Conservation (phyloP, 2,113 vertebrate species). For the Phrynocephalus versicolor region DNA sequence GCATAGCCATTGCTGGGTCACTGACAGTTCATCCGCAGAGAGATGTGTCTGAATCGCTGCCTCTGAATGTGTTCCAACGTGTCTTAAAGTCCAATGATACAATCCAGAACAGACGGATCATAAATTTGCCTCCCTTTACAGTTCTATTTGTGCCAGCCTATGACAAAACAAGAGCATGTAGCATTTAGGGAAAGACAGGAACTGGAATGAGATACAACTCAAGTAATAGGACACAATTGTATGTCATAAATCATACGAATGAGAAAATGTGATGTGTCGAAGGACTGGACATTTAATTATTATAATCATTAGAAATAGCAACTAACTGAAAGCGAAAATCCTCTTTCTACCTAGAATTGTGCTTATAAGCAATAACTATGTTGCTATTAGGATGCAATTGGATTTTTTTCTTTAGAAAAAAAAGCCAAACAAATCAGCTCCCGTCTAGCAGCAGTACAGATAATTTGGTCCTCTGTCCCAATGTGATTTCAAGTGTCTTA, state of each 20-base stretch:
- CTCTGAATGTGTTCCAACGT: constrained; percentile 34
- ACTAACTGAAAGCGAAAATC: constrained; percentile 63
- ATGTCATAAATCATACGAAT: constrained; percentile 58
- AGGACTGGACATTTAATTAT: constrained; percentile 67
- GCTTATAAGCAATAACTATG: constrained; percentile 54
- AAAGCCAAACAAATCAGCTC: constrained; percentile 59
- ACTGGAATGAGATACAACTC: constrained; percentile 48
- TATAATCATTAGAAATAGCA: constrained; percentile 62
- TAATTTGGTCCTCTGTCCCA: not conserved
- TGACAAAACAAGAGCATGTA: constrained; percentile 36
- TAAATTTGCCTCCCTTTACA: constrained; percentile 53
- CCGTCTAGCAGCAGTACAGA: constrained; percentile 5
- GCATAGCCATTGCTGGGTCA: constrained; percentile 46
- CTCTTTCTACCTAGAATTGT: constrained; percentile 59
- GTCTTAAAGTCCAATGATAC: constrained; percentile 31
- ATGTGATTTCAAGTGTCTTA: not conserved
- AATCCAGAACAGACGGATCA: constrained; percentile 37
- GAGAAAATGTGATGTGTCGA: constrained; percentile 62
- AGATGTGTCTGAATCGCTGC: constrained; percentile 19
- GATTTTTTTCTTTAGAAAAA: constrained; percentile 38
- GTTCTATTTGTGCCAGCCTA: constrained; percentile 48
- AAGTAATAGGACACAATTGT: constrained; percentile 60
- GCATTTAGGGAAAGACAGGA: constrained; percentile 51
- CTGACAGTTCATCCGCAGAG: constrained; percentile 45
- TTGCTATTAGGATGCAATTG: constrained; percentile 52